Evolutionary conservation across 2,113 vertebrate species (phyloP), one percentile per base, ranked within the genome.

Genomic region (Cnemophilus loriae): DNA sequence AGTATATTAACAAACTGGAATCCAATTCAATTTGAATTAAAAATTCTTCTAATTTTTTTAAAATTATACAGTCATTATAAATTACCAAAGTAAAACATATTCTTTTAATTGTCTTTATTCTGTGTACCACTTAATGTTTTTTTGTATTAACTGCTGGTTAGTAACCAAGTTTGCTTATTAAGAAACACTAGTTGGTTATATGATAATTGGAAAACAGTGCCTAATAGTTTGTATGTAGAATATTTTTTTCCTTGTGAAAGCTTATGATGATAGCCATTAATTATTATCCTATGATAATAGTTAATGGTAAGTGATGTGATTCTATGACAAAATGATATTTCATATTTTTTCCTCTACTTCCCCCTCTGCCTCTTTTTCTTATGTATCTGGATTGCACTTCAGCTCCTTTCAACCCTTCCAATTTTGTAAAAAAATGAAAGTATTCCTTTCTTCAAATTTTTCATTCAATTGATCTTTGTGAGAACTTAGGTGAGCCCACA

Each of bases 331-430:
- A 88, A 76, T 8, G 0, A 3, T 16, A 21, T 52, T 71, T 71
- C 55, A 5, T 41, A 4, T 46, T 65, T 87, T 78, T 87, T 77
- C 21, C 18, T 61, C 2, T 47, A 24, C 30, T 70, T 13, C 3
- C 2, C 9, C 1, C 5, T 26, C 7, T 5, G 2, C 7, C 2
- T 3, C 8, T n/a, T 65, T 71, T 89, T 28, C 9, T 82, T 68
- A 53, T 0, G 0, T 32, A 3, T n/a, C 37, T 56, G 28, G 19
- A 49, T 53, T 61, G 8, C 20, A 37, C 5, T 76, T 91, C 15
- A 64, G 12, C 12, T 80, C 13, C 23, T 70, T 81, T 30, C 67
- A 33, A 10, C 3, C 2, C 6, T 60, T 52, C 10, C 13, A 41
- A 22, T 83, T 71, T 56, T 84, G 7, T 57, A 20, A 65, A 71